Evolutionary conservation across 2,797 vertebrate genomes (phyloP), one percentile per base, ranked within the genome.

Genomic region (Sebastes jordani): DNA sequence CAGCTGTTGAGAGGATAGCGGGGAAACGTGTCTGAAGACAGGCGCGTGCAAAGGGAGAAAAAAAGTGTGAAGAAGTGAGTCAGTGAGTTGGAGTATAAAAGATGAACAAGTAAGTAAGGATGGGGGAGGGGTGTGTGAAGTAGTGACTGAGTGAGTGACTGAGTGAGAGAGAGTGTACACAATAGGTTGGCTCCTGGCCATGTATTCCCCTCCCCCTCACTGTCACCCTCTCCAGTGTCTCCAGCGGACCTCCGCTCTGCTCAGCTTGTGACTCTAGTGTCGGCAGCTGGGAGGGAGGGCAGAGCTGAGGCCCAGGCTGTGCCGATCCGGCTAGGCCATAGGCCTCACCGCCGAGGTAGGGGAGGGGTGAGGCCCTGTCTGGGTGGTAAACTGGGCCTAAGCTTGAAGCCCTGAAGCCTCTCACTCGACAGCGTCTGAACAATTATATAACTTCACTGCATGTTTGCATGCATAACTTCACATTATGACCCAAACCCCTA

Each of bases 111-210:
- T 85, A 63, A 79, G 86, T 72, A 71, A 71, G 84, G 76, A 11
- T 90, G 94, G 93, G 92, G 93, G 93, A 93, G 84, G 93, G 93
- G 91, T 86, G 90, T 58, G 84, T 86, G 86, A 94, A 93, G 90
- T 91, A 88, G 89, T 91, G 86, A 94, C 78, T 72, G 89, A 88
- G 71, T 82, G 84, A 89, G 85, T 72, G 87, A 83, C 11, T 69
- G 90, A 84, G 86, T 62, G 61, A 76, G 65, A 54, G 68, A 85
- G 82, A 84, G 88, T 91, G 91, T 93, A 94, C 94, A 95, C 94
- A 95, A 95, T 95, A 93, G 94, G 90, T 93, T 95, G 94, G 94
- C 93, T 94, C 86, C 84, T 92, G 93, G 93, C 94, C 94, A 94
- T 88, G 76, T 89, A 89, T 92, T 92, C 92, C 92, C 93, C 90